phyloP scores from a whole-genome alignment of 2,888 invertebrate genomes.

The Napeogenes inachia region DNA sequence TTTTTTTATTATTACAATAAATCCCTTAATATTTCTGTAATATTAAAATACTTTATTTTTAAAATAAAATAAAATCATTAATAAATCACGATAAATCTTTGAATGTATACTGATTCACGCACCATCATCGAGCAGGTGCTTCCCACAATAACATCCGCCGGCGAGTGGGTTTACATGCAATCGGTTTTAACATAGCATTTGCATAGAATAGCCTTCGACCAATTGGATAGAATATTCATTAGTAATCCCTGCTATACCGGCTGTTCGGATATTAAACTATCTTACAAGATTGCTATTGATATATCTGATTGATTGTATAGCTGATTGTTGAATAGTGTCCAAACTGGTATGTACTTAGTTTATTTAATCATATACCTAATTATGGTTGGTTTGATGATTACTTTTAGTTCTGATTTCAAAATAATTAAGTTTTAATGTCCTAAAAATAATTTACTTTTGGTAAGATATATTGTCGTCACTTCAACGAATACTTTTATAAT shows the following conservation, averaged over 20 bases:
- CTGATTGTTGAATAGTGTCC: not conserved
- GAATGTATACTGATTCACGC: slow-evolving; percentile 8
- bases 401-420: no score
- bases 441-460: no score
- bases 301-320: slow-evolving; percentile 12
- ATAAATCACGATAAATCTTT: no score
- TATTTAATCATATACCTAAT: not conserved
- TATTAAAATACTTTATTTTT: no score
- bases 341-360: slow-evolving; percentile 14
- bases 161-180: slow-evolving; percentile 34
- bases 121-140: slow-evolving; percentile 27
- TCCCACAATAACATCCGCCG: slow-evolving; percentile 26
- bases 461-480: no score
- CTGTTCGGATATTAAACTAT: slow-evolving; percentile 29
- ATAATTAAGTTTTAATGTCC: no score
- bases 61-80: no score
- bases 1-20: no score
- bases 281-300: slow-evolving; percentile 28
- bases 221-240: slow-evolving; percentile 30
- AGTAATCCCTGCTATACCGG: slow-evolving; percentile 24
- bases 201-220: slow-evolving; percentile 29
- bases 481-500: no score
- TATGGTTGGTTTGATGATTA: no score
- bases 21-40: no score
- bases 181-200: slow-evolving; percentile 30